Percentiles rank a stretch among this genome's conserved stretches.
Conservation (phyloP, 2,797 vertebrate species). For the Argya squamiceps region DNA sequence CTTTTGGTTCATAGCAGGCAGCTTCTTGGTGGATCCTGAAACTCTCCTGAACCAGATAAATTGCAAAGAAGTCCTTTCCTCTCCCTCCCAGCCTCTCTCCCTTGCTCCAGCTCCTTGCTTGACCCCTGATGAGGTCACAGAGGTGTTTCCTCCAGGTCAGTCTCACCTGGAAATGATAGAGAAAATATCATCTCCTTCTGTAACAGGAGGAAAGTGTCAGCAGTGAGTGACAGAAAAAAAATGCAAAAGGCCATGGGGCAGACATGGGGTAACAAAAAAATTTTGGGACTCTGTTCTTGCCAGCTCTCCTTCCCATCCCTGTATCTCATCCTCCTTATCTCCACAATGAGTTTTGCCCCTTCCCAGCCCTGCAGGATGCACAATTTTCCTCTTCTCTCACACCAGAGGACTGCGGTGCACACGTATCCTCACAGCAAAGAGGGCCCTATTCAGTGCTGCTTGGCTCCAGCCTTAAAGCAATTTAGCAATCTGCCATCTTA, state of each 20-base stretch:
- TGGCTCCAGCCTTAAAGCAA: conserved; percentile 20
- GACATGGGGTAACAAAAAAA: neutral
- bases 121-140: neutral
- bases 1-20: neutral
- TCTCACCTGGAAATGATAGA: neutral
- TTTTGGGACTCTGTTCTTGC: neutral
- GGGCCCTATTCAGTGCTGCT: neutral
- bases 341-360: neutral
- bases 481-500: conserved; percentile 59
- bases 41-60: neutral
- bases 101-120: neutral
- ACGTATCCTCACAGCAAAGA: neutral
- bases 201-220: rapidly evolving
- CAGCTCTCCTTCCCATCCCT: neutral
- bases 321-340: neutral
- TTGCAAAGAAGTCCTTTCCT: neutral
- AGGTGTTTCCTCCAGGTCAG: neutral
- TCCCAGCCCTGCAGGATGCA: neutral
- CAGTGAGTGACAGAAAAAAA: neutral
- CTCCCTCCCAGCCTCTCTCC: neutral
- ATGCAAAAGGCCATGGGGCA: neutral
- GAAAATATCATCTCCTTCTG: neutral
- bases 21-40: neutral
- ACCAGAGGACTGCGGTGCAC: rapidly evolving
- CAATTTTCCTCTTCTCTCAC: neutral